phyloP scores from a whole-genome alignment of 2,113 vertebrate genomes.

The Phaethon lepturus region DNA sequence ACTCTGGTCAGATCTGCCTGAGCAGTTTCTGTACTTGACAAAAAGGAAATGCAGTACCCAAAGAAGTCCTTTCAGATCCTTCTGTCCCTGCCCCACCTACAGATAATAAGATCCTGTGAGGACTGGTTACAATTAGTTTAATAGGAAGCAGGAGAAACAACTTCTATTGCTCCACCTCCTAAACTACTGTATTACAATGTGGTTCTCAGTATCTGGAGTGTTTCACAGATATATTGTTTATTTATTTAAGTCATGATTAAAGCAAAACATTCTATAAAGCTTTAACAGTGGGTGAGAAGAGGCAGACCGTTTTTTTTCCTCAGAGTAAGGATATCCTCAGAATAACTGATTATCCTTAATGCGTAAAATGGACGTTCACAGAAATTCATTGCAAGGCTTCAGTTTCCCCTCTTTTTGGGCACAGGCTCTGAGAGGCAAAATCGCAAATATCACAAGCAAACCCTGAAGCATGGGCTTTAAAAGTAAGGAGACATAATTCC shows the following conservation, averaged over 20 bases:
- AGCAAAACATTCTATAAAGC: neutral
- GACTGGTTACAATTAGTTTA: constrained; percentile 32
- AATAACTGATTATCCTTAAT: neutral
- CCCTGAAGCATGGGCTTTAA: neutral
- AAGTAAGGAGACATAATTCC: accelerated
- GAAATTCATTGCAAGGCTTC: neutral
- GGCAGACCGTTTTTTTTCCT: neutral
- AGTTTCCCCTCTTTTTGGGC: neutral
- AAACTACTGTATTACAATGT: neutral
- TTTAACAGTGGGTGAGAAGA: neutral
- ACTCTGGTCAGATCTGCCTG: neutral
- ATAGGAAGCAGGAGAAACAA: constrained; percentile 40
- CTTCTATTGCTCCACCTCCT: constrained; percentile 2
- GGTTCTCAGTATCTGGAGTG: constrained; percentile 13
- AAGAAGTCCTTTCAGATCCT: neutral
- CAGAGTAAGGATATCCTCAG: neutral
- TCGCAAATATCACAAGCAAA: neutral
- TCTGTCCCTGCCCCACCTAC: neutral
- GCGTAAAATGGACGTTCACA: neutral
- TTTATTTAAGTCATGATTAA: constrained; percentile 28
- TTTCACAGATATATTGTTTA: constrained; percentile 28
- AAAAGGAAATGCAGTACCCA: neutral
- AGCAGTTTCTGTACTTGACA: neutral
- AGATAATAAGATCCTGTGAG: neutral
- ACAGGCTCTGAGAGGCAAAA: neutral